Percentiles rank a stretch among this genome's conserved stretches.
phyloP scores from a whole-genome alignment of 2,113 vertebrate genomes.

The Mormoops blainvillei region DNA sequence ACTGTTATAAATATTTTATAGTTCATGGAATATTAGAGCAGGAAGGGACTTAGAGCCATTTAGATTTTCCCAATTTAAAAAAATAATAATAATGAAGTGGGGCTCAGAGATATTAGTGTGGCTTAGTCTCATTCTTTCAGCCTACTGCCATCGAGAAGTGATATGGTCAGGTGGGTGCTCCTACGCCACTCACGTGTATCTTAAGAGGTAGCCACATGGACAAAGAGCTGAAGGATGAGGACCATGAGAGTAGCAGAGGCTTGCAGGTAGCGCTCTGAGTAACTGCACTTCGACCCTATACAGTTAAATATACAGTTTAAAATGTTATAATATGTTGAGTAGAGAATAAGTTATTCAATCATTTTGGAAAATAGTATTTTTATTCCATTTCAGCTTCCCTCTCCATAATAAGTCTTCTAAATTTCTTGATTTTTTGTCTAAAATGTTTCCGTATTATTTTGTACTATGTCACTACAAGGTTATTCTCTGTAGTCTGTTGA shows the following conservation, averaged over 20 bases:
- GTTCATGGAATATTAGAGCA: not conserved
- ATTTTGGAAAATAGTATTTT: not conserved
- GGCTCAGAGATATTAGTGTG: not conserved
- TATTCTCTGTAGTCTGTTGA: not conserved
- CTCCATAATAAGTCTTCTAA: not conserved
- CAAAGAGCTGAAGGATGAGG: not conserved
- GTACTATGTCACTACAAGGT: not conserved
- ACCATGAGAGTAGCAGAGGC: not conserved
- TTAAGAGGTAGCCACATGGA: not conserved
- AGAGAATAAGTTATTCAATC: slow-evolving; percentile 26
- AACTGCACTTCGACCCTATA: not conserved
- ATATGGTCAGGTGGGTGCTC: not conserved
- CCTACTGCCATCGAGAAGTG: not conserved
- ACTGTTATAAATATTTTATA: not conserved
- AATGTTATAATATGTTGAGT: not conserved
- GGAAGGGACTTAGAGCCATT: not conserved
- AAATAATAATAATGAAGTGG: not conserved
- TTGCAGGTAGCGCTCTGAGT: not conserved
- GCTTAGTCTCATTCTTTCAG: not conserved
- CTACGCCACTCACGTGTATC: not conserved
- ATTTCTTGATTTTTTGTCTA: not conserved
- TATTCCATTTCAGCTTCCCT: not conserved
- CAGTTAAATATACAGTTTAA: not conserved
- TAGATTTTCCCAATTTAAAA: not conserved
- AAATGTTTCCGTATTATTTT: not conserved